These are phyloP conservation scores for Limosa lapponica DNA, from an alignment of 2,797 vertebrate genomes.

Conservation along the genomic window DNA sequence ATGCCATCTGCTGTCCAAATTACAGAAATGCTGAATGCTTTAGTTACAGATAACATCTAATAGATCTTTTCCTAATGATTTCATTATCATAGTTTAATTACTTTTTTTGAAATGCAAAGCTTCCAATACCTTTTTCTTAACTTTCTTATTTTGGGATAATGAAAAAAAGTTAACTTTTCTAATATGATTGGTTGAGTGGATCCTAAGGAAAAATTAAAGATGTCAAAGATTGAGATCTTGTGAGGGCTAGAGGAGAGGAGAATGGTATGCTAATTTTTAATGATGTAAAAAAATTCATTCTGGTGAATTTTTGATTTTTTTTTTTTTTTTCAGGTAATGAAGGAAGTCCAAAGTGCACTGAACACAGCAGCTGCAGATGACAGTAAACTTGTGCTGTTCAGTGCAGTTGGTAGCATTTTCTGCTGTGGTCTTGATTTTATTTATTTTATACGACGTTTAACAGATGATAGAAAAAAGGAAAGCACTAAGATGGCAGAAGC, in stretches of 20 bases:
- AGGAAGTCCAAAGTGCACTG: conserved; percentile 97
- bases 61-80: not conserved
- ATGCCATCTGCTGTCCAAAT: conserved; percentile 78
- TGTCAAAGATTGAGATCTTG: not conserved
- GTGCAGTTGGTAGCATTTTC: conserved; percentile 92
- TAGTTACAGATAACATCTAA: not conserved
- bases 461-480: conserved; percentile 94
- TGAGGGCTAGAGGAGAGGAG: not conserved
- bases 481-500: conserved; percentile 97
- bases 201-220: not conserved
- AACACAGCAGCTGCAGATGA: conserved; percentile 94
- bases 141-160: not conserved
- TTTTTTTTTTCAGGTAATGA: conserved; percentile 88
- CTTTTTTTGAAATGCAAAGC: not conserved
- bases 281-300: not conserved
- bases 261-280: not conserved
- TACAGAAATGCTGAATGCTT: conserved; percentile 55
- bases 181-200: not conserved
- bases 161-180: not conserved
- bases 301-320: conserved; percentile 24
- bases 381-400: conserved; percentile 93
- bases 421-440: conserved; percentile 96
- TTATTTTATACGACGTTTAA: conserved; percentile 92
- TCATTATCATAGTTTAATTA: conserved; percentile 27
- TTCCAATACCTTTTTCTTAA: not conserved